phyloP scores from a whole-genome alignment of 1,140 invertebrate genomes.

The Coelopa frigida region DNA sequence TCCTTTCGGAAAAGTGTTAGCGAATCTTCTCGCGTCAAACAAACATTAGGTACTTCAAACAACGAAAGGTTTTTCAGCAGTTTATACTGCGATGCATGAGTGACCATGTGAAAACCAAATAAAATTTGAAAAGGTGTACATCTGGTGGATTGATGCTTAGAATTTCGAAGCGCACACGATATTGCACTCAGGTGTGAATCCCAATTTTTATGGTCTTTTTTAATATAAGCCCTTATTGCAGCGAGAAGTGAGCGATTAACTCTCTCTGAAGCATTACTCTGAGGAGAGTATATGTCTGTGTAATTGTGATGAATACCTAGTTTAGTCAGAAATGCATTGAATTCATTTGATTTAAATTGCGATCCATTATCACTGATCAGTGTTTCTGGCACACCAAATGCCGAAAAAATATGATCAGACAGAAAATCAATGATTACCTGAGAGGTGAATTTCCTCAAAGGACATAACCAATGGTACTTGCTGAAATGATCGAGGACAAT shows the following conservation, averaged over 20 bases:
- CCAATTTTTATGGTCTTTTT: slow-evolving; percentile 6
- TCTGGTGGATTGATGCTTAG: not conserved
- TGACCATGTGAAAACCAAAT: slow-evolving; percentile 1
- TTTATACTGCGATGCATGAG: not conserved
- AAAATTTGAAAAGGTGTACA: not conserved
- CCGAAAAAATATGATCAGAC: slow-evolving; percentile 2
- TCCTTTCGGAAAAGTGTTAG: not conserved
- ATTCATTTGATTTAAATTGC: slow-evolving; percentile 10
- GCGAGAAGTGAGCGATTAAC: slow-evolving; percentile 4
- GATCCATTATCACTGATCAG: slow-evolving; percentile 12
- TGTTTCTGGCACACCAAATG: slow-evolving; percentile 10
- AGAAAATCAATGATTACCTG: not conserved
- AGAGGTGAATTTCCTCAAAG: slow-evolving; percentile 3
- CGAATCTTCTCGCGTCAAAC: not conserved
- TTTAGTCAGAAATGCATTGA: slow-evolving; percentile 3
- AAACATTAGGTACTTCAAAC: not conserved
- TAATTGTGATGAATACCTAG: not conserved
- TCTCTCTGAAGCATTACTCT: not conserved
- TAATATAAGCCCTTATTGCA: slow-evolving; percentile 6
- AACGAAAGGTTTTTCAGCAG: not conserved
- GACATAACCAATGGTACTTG: slow-evolving; percentile 8
- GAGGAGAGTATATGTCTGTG: slow-evolving; percentile 2
- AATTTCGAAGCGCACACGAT: not conserved
- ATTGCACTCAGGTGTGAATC: slow-evolving; percentile 8
- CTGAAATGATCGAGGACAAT: slow-evolving; percentile 9